Conservation (phyloP, 2,113 vertebrate species). For the Aleadryas rufinucha region DNA sequence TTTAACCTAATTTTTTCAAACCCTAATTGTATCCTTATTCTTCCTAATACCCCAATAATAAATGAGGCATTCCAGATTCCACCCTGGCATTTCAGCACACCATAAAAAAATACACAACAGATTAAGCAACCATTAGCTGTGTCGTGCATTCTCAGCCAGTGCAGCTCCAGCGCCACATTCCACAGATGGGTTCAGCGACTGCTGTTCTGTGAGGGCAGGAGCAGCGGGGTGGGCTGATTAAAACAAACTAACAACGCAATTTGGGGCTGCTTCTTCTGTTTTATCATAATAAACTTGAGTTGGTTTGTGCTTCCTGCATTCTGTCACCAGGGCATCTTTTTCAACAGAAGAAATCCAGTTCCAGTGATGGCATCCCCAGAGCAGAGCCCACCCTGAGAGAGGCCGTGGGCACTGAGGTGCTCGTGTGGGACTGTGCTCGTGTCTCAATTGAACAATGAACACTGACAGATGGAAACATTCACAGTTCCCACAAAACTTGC, state of each 20-base stretch:
- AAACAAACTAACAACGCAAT: neutral
- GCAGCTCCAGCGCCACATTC: neutral
- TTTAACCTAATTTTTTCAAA: conserved; percentile 45
- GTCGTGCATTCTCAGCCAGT: neutral
- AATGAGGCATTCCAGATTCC: conserved; percentile 26
- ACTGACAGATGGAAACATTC: neutral
- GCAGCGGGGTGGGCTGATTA: neutral
- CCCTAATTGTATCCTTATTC: conserved; percentile 12
- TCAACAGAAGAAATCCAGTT: neutral
- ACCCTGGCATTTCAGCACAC: neutral
- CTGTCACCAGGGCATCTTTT: neutral
- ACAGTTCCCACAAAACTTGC: neutral
- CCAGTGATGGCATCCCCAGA: neutral
- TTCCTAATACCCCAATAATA: conserved; percentile 22
- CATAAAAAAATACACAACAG: neutral
- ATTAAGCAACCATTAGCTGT: neutral
- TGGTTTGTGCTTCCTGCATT: neutral
- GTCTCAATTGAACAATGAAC: neutral
- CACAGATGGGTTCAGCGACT: neutral
- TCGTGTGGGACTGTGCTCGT: accelerated
- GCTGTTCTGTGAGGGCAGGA: neutral
- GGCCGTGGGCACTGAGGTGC: accelerated
- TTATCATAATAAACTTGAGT: neutral
- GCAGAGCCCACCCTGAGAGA: neutral
- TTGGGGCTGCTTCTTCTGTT: neutral